These are phyloP conservation scores for Cerastis leucographa DNA, from an alignment of 2,888 invertebrate species.

Conservation along the genomic window DNA sequence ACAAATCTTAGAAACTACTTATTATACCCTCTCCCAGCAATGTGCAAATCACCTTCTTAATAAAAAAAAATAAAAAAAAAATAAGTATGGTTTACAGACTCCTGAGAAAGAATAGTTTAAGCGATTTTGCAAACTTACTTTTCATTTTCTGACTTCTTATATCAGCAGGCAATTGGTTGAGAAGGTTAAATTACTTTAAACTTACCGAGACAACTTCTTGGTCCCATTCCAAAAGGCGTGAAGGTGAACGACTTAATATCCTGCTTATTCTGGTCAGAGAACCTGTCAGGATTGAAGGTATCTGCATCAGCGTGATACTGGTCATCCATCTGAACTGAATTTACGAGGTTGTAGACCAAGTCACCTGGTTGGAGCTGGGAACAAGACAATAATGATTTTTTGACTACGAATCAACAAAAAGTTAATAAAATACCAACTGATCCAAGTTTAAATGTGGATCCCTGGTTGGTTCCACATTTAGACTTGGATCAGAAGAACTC, in stretches of 20 bases:
- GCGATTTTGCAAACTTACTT: no score
- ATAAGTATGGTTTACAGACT: no score
- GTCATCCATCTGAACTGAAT: slow-evolving; percentile 81
- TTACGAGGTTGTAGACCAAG: slow-evolving; percentile 70
- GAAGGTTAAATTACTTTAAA: no score
- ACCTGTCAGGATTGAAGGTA: slow-evolving; percentile 90
- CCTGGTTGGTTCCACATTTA: not conserved
- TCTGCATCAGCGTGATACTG: slow-evolving; percentile 86
- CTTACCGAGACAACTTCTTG: slow-evolving; percentile 85
- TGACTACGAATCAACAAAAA: not conserved
- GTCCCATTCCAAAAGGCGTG: slow-evolving; percentile 90
- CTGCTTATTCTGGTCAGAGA: slow-evolving; percentile 89
- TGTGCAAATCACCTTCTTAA: no score
- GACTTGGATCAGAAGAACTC: not conserved
- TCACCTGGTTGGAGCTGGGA: slow-evolving; percentile 71
- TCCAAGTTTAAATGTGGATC: no score
- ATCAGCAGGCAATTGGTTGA: no score
- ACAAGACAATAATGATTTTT: not conserved
- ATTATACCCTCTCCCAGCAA: no score
- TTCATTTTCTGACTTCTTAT: no score
- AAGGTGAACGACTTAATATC: slow-evolving; percentile 77
- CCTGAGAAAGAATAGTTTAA: no score
- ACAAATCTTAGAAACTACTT: no score
- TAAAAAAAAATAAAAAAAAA: no score
- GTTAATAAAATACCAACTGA: not conserved